Evolutionary conservation across 2,888 invertebrate genomes (phyloP).

Genomic region (Neria commutata): DNA sequence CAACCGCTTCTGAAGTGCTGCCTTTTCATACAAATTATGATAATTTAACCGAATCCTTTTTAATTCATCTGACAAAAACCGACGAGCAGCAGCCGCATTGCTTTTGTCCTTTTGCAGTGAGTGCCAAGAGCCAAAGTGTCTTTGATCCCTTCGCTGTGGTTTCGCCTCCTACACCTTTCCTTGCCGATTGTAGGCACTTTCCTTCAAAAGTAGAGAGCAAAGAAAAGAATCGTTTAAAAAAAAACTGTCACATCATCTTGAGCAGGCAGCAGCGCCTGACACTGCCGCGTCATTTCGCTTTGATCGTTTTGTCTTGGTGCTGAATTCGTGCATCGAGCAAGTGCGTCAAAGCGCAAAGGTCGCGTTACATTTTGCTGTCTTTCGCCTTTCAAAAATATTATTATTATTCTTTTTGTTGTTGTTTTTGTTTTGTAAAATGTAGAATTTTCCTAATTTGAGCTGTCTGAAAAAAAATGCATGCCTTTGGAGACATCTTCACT

Average conservation of each 20-base stretch:
- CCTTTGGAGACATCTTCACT: conserved; percentile 18
- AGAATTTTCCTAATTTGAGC: background rate
- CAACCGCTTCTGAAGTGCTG: background rate
- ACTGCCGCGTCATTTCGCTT: conserved; percentile 4
- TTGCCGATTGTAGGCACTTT: no score
- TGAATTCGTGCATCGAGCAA: background rate
- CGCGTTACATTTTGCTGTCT: conserved; percentile 36
- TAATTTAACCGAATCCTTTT: conserved; percentile 45
- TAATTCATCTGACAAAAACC: conserved; percentile 40
- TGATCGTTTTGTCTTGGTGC: background rate
- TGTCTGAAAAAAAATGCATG: conserved; percentile 19
- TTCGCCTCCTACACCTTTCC: no score
- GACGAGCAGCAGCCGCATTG: background rate
- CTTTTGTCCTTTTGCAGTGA: conserved; percentile 15
- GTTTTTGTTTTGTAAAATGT: conserved; percentile 35
- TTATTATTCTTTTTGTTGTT: no score
- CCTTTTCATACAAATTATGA: conserved; percentile 37
- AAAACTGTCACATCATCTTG: conserved; percentile 50
- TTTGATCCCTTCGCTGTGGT: background rate
- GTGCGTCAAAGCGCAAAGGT: conserved; percentile 17
- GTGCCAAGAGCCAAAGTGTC: no score
- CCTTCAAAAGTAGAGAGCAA: no score
- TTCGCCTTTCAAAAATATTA: no score
- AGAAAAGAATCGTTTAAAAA: conserved; percentile 36
- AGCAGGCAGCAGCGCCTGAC: conserved; percentile 13